Base-by-base conservation (phyloP, 2,888 invertebrate species). In the Spodoptera picta region DNA sequence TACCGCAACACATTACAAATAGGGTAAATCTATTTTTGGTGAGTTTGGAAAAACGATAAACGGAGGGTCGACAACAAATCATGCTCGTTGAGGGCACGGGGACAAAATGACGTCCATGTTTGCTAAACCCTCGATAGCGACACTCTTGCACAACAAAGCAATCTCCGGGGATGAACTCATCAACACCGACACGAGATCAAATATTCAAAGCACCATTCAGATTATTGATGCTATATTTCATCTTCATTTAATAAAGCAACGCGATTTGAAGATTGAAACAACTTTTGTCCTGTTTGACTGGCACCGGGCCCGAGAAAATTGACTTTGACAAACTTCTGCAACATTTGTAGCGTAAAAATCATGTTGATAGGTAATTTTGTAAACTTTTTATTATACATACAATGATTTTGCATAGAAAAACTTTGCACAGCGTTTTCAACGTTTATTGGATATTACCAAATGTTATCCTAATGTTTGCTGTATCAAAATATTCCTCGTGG, bases 41-140 rank as follows among this genome's bases (percentile, higher is more conserved):
- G 11, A 68, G 61, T 59, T 61, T 56, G 50, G 63, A 77, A 76
- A 73, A 72, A 62, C 54, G 75, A 62, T 69, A 44, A 60, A 43
- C 69, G 79, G 81, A 81, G 82, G 87, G 81, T 83, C 80, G 80
- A 71, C 82, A 76, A 85, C 86, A 86, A 85, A 88, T 86, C 85
- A 82, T 84, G 82, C 66, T 78, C 80, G 81, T 77, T 82, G 75
- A 81, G 66, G 76, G 78, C 80, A 84, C 79, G 76, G 53, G 77
- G 77, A 81, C 82, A 81, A 82, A 83, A 83, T 74, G 80, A 76
- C 77, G 73, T 66, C 75, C 80, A 79, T 86, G 83, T 87, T 88
- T 86, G 80, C 83, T 75, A 81, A 81, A 80, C 83, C 80, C 83
- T 78, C 75, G 62, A 78, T 75, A 69, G 72, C 74, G 74, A 75